Base-by-base conservation (phyloP, 2,888 invertebrate genomes). In the Xanthorhoe spadicearia region DNA sequence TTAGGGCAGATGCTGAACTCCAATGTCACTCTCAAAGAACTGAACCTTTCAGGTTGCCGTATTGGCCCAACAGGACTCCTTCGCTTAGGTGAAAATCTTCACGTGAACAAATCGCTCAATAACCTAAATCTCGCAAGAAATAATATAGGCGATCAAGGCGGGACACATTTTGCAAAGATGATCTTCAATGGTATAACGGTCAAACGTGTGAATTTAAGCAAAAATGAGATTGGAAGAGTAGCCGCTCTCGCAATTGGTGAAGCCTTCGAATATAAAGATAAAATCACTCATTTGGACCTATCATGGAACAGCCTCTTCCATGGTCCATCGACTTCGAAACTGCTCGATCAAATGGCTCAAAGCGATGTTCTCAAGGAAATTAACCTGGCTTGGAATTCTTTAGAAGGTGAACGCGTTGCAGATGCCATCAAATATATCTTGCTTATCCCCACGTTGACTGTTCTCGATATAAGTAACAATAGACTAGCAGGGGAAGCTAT, bases 231-330 rank as follows among this genome's bases (percentile, higher is more conserved):
- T 15, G 77, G 78, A 3, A 68, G 61, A 51, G 19, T 61, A 2
- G 70, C 81, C 1, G 82, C 82, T 8, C 3, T 67, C 0, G 80
- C 77, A 15, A 63, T 86, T 0, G 62, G 77, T 6, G 80, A 82
- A 56, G 78, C 77, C 18, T 73, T 82, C 4, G 77, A 76, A 38
- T 75, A 64, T 55, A 71, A 69, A 2, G 80, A 84, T 57, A 73
- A 55, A 49, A 64, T 85, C 2, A 83, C 79, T 9, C 74, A 79
- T 64, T 59, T 85, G 13, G 77, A 86, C 66, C 71, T 86, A 28
- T 86, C 86, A 1, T 76, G 77, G 76, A 86, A 86, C 64, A 75
- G 72, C 38, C 78, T 85, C 2, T 74, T 69, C 61, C 72, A 79
- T 49, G 48, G 66, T 17, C 73, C 77, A 0, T 68, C 79, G 9